Base-by-base conservation (phyloP, 2,888 invertebrate species). In the Sialis lutaria region DNA sequence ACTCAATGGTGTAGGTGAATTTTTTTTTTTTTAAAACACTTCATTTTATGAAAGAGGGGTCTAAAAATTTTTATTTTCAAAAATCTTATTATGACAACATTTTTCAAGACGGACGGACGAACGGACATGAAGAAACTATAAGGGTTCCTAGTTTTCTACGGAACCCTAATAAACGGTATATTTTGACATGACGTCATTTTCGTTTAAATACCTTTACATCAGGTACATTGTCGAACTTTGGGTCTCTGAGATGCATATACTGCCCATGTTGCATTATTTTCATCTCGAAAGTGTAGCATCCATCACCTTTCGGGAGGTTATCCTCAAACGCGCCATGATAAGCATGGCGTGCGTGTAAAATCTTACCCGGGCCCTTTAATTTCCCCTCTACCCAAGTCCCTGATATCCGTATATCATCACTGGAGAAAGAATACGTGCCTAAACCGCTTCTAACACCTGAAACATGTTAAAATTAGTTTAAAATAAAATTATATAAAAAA, bases 351-450 rank as follows among this genome's bases (percentile, higher is more conserved):
- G 75, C 74, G 53, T 82, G 78, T 44, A 79, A 73, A 2, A 85
- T 64, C 60, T 85, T 80, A 0, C 83, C 85, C 0, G 81, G 76
- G 37, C 83, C 88, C 60, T 78, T 76, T 64, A 81, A 84, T 33
- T 68, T 66, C 31, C 85, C 89, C 56, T 75, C 72, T 53, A 70
- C 74, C 91, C 79, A 89, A 42, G 78, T 86, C 41, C 79, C 88
- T 72, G 75, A 75, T 53, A 76, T 76, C 55, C 73, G 75, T 5
- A 74, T 69, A 47, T 73, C 74, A 42, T 69, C 66, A 33, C 71
- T 67, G 1, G 73, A 72, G 55, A 76, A 81, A 39, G 73, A 74
- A 60, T 88, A 88, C 1, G 79, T 80, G 4, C 88, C 88, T n/a
- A 82, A 64, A 0, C 87, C 87, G 59, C 86, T 79, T 3, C 86